Evolutionary conservation across 2,113 vertebrate genomes (phyloP), one percentile per base, ranked within the genome.

Genomic region (Sylvietta virens): DNA sequence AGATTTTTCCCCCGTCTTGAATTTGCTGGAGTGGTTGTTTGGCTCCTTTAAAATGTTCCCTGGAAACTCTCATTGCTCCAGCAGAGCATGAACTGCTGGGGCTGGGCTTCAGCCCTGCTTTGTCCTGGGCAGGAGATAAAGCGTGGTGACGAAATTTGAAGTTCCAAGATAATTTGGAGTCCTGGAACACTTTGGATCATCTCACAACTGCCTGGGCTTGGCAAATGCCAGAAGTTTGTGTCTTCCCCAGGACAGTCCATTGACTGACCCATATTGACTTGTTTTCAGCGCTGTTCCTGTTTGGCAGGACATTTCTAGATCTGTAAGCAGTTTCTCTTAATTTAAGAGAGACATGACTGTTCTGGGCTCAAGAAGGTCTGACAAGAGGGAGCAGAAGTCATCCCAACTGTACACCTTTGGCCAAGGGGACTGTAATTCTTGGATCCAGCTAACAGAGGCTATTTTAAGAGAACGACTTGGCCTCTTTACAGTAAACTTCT

Each of bases 361-460:
- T 95, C 91, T 92, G 89, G 78, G 89, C 95, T 96, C 86, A 33
- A 65, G 73, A 67, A 95, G 93, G 94, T 94, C 95, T 97, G 94
- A 96, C 95, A 92, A 51, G 96, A 93, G 86, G 88, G 94, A 95
- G 91, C 77, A 95, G 86, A 91, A 97, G 94, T 83, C 76, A 3
- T 94, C 91, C 91, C 24, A 10, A 92, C 91, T 96, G 92, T 95
- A 96, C 91, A 96, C 95, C 96, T 97, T 95, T 94, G 94, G 96
- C 96, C 95, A 95, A 95, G 60, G 92, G 95, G 94, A 94, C 84
- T 95, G 96, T 96, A 96, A 97, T 94, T 97, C 95, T 96, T 97
- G 96, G 92, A 96, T 88, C 61, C 77, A 69, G 84, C 94, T 92
- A 97, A 86, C 94, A 86, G 69, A 72, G 81, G 57, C 96, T 97